These are phyloP conservation scores for Tipula helvola DNA, from an alignment of 2,888 invertebrate genomes.

Conservation along the genomic window DNA sequence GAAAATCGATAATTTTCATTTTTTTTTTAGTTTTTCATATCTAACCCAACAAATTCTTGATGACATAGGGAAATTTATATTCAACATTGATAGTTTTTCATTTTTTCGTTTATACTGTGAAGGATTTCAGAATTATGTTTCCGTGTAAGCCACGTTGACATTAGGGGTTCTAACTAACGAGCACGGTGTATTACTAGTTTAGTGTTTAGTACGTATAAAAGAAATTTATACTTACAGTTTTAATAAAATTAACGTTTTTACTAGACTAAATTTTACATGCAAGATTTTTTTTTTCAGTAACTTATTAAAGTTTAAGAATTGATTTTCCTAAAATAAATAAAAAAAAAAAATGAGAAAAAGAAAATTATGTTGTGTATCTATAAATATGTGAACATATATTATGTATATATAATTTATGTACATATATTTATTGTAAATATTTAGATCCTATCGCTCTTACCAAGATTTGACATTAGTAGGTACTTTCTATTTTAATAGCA, in stretches of 20 bases:
- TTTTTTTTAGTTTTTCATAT: not conserved
- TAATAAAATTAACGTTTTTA: not conserved
- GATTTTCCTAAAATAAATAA: not conserved
- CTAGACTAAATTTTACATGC: not conserved
- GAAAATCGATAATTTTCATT: not conserved
- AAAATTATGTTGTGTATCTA: not conserved
- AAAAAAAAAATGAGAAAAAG: not conserved
- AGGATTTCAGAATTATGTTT: not conserved
- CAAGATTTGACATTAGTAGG: constrained; percentile 4
- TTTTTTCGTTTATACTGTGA: not conserved
- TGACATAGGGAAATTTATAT: not conserved
- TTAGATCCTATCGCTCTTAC: not conserved
- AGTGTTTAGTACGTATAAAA: not conserved
- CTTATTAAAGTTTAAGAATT: not conserved
- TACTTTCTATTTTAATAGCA: not conserved
- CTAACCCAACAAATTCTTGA: not conserved
- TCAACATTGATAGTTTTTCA: not conserved
- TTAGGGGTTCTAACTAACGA: not conserved
- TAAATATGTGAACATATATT: not conserved
- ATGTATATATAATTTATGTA: not conserved
- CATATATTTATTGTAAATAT: not conserved
- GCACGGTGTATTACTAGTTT: not conserved
- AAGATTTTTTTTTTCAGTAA: not conserved
- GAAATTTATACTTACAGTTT: not conserved
- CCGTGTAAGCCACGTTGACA: not conserved